Evolutionary conservation across 2,888 invertebrate species (phyloP).

Genomic region (Chalcis sispes): DNA sequence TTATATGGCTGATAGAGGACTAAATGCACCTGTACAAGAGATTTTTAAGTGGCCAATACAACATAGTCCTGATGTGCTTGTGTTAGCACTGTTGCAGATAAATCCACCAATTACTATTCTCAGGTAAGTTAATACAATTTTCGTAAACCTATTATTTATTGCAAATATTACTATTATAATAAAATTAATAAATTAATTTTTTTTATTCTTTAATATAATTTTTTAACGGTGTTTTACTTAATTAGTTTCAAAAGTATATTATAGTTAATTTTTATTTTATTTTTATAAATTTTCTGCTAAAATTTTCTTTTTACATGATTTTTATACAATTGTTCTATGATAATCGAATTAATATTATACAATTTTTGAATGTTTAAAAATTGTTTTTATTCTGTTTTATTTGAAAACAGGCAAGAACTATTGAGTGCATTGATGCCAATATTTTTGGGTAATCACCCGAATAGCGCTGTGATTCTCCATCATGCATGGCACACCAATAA

Average conservation of each 20-base stretch:
- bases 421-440: slow-evolving; percentile 92
- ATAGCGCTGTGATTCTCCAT: slow-evolving; percentile 96
- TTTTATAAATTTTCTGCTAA: too few species aligned
- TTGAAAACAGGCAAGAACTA: slow-evolving; percentile 88
- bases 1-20: slow-evolving; percentile 91
- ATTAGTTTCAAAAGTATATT: too few species aligned
- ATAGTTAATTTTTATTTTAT: too few species aligned
- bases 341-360: too few species aligned
- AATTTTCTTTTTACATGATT: too few species aligned
- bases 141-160: background rate
- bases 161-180: too few species aligned
- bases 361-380: too few species aligned
- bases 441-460: slow-evolving; percentile 96
- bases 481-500: slow-evolving; percentile 95
- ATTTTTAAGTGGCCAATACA: slow-evolving; percentile 94
- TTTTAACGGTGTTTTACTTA: too few species aligned
- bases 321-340: too few species aligned
- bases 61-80: slow-evolving; percentile 95
- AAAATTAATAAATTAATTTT: too few species aligned
- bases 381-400: background rate
- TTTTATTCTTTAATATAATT: too few species aligned
- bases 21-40: slow-evolving; percentile 89
- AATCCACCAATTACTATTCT: slow-evolving; percentile 87
- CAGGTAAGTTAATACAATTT: slow-evolving; percentile 83
- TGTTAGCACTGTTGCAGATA: slow-evolving; percentile 92